phyloP scores from a whole-genome alignment of 2,797 vertebrate species.

The Leptodactylus fallax region DNA sequence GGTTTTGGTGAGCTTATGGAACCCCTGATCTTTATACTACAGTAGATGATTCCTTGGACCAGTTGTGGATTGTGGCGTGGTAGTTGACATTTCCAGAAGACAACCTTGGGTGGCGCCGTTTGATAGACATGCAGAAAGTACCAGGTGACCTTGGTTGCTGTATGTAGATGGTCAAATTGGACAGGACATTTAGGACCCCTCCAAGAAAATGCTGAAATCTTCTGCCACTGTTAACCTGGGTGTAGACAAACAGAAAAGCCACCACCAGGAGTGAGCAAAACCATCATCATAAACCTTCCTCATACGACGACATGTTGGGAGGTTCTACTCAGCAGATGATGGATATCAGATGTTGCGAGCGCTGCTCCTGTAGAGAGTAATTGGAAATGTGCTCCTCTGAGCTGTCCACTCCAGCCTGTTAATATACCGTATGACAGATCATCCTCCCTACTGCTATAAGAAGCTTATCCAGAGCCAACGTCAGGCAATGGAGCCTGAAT shows the following conservation, averaged over 20 bases:
- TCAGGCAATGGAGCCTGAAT: background rate
- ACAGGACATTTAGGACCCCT: background rate
- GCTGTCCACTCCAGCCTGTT: background rate
- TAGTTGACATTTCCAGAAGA: too few relatives aligned
- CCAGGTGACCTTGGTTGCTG: too few relatives aligned
- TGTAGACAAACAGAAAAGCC: too few relatives aligned
- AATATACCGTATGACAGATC: background rate
- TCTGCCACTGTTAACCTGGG: too few relatives aligned
- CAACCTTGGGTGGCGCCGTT: too few relatives aligned
- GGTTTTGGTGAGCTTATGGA: background rate
- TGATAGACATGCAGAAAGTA: too few relatives aligned
- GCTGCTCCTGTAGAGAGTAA: background rate
- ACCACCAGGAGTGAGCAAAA: too few relatives aligned
- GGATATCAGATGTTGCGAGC: background rate
- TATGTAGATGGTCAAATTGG: background rate
- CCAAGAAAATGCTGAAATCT: background rate
- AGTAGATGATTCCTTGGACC: background rate
- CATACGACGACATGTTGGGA: background rate
- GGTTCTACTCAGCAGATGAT: background rate
- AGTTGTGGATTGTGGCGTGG: background rate
- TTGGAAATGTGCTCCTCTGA: background rate
- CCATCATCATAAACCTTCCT: too few relatives aligned
- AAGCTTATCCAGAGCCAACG: background rate
- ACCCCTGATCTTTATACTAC: too few relatives aligned
- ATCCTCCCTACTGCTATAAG: background rate